Evolutionary conservation across 2,888 invertebrate genomes (phyloP).

Genomic region (Eristalis intricaria): DNA sequence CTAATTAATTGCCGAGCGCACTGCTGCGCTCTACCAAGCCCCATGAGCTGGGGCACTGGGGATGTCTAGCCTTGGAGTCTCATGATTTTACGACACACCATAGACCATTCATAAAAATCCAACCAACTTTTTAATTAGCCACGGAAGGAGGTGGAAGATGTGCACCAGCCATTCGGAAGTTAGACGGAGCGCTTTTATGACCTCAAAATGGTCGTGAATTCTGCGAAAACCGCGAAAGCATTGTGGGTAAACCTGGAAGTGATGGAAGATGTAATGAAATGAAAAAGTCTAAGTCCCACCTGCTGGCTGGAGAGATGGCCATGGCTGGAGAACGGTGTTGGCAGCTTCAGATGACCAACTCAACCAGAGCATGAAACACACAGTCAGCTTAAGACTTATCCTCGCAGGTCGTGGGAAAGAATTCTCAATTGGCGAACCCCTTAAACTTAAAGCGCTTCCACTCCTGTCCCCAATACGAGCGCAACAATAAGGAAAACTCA

Average conservation of each 20-base stretch:
- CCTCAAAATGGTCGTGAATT: slow-evolving; percentile 17
- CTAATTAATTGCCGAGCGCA: slow-evolving; percentile 43
- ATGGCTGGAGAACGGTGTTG: too few species aligned
- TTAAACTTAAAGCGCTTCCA: too few species aligned
- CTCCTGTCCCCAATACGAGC: too few species aligned
- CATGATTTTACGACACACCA: slow-evolving; percentile 48
- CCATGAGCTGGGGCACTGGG: neutral
- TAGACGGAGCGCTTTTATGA: slow-evolving; percentile 28
- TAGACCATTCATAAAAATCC: slow-evolving; percentile 60
- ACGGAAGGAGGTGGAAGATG: slow-evolving; percentile 16
- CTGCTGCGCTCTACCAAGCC: slow-evolving; percentile 22
- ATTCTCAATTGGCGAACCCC: too few species aligned
- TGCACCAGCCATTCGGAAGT: slow-evolving; percentile 34
- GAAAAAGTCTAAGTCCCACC: neutral
- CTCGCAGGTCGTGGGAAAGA: too few species aligned
- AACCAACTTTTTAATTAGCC: slow-evolving; percentile 62
- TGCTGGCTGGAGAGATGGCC: neutral
- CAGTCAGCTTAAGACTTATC: too few species aligned
- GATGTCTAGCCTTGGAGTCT: slow-evolving; percentile 1
- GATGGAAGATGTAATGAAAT: neutral
- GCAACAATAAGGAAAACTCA: too few species aligned
- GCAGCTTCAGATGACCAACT: too few species aligned
- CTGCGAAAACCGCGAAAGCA: neutral
- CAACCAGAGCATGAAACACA: too few species aligned
- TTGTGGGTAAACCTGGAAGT: neutral